phyloP scores from a whole-genome alignment of 2,888 invertebrate genomes.

The Leptothorax acervorum region DNA sequence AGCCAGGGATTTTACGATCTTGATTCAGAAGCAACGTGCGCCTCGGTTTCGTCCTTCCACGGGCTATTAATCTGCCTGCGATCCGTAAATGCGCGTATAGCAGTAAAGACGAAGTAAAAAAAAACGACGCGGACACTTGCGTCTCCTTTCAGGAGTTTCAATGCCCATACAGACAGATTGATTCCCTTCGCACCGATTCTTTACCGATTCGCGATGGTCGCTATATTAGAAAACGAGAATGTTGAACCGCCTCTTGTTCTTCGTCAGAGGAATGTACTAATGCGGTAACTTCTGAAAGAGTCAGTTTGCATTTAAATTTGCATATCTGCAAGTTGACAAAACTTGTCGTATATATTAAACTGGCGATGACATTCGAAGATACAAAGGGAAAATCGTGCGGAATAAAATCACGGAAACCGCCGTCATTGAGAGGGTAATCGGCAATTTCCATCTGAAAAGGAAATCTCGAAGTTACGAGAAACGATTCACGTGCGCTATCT shows the following conservation, averaged over 20 bases:
- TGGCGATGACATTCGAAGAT: slow-evolving; percentile 24
- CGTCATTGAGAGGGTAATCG: slow-evolving; percentile 28
- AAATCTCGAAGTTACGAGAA: slow-evolving; percentile 56
- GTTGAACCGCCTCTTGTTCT: neutral
- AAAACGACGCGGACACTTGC: slow-evolving; percentile 31
- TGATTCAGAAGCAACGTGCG: slow-evolving; percentile 71
- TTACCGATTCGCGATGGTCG: neutral
- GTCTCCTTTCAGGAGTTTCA: neutral
- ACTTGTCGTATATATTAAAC: slow-evolving; percentile 22
- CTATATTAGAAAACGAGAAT: neutral
- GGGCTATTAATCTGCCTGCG: slow-evolving; percentile 72
- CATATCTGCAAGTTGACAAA: slow-evolving; percentile 5
- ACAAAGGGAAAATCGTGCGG: slow-evolving; percentile 29
- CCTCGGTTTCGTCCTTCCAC: slow-evolving; percentile 64
- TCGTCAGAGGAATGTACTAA: neutral
- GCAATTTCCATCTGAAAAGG: slow-evolving; percentile 63
- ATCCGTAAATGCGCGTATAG: slow-evolving; percentile 64
- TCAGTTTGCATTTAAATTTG: slow-evolving; percentile 17
- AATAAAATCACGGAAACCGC: slow-evolving; percentile 54
- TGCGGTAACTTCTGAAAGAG: neutral
- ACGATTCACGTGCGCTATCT: slow-evolving; percentile 23
- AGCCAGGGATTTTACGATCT: slow-evolving; percentile 81
- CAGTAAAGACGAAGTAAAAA: slow-evolving; percentile 4
- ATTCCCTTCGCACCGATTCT: neutral
- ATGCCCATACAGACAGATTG: neutral